Evolutionary conservation across 2,113 vertebrate genomes (phyloP), one percentile per base, ranked within the genome.

Genomic region (Lanius collurio): DNA sequence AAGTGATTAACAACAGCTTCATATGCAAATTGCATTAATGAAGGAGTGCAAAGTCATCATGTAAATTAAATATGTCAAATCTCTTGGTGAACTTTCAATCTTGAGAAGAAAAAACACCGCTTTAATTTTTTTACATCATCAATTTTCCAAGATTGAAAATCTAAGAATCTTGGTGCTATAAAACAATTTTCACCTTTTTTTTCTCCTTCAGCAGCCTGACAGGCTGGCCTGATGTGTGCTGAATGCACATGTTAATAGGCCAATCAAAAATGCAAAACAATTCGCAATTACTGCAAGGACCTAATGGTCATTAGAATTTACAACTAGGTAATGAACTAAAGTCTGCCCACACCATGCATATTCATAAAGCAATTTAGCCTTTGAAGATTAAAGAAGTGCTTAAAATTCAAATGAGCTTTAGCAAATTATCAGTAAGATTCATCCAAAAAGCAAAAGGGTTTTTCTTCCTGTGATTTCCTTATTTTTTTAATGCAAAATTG

Each of bases 241-340:
- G 98, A 99, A 99, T 99, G 99, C 98, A 99, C 99, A 99, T 99
- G 98, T 99, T 99, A 99, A 99, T 99, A 99, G 99, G 98, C 99
- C 99, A 99, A 99, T 99, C 99, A 99, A 99, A 99, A 99, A 99
- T 99, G 99, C 99, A 99, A 99, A 99, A 99, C 99, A 99, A 99
- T 99, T 99, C 99, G 99, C 99, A 99, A 99, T 99, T 99, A 99
- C 98, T 99, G 99, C 98, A 99, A 99, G 99, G 99, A 99, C 99
- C 99, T 99, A 99, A 99, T 99, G 99, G 99, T 99, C 99, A 99
- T 99, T 99, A 99, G 99, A 99, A 99, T 99, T 99, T 99, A 99
- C 99, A 99, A 99, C 99, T 99, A 99, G 99, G 99, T 99, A 99
- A 99, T 99, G 99, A 99, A 99, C 99, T 99, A 99, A 99, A 99